Percentiles rank a stretch among this genome's conserved stretches.
Conservation (phyloP, 2,113 vertebrate species). For the Megatriorchis doriae region DNA sequence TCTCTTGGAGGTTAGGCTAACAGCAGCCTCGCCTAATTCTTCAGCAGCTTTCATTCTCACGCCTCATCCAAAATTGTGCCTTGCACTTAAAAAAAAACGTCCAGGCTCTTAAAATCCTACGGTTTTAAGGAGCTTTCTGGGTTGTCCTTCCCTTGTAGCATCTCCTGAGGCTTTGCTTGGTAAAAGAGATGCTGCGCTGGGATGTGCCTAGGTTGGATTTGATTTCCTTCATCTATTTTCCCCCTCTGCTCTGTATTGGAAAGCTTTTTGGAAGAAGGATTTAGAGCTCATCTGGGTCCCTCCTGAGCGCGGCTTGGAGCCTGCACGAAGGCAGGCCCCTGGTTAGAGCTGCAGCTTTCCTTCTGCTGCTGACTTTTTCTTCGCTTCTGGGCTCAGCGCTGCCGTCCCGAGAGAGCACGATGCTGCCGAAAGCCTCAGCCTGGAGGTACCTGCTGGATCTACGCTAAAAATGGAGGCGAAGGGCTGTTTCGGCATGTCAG, state of each 20-base stretch:
- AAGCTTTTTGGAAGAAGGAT: neutral
- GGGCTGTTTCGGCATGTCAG: accelerated
- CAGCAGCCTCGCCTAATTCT: neutral
- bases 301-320: neutral
- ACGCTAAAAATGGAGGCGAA: accelerated
- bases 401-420: neutral
- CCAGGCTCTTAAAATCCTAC: accelerated
- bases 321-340: accelerated
- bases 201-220: neutral
- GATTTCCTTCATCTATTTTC: neutral
- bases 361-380: neutral
- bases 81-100: accelerated
- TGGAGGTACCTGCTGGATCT: neutral
- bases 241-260: accelerated
- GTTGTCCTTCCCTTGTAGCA: neutral
- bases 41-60: accelerated
- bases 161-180: neutral
- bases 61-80: neutral
- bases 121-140: neutral
- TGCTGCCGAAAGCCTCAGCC: neutral
- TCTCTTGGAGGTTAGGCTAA: neutral
- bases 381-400: neutral
- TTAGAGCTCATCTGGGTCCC: neutral
- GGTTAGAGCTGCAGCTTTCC: neutral
- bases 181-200: neutral